Conservation (phyloP, 2,113 vertebrate genomes). For the Eurystomus gularis region DNA sequence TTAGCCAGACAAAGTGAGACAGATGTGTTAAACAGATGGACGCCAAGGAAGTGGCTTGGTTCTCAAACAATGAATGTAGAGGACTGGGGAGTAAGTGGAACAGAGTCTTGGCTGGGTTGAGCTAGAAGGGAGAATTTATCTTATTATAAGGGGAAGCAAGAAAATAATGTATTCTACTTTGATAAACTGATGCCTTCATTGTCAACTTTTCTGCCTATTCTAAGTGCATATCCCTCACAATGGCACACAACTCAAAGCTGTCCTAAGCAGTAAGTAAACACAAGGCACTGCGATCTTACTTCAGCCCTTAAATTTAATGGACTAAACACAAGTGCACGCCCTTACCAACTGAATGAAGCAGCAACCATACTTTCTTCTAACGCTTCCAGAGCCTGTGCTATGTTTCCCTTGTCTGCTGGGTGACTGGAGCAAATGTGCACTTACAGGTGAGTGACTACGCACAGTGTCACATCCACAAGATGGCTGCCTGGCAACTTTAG, state of each 20-base stretch:
- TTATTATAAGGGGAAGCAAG: background rate
- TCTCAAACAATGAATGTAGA: background rate
- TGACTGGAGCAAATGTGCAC: background rate
- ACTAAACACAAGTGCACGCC: background rate
- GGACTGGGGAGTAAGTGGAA: background rate
- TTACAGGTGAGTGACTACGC: background rate
- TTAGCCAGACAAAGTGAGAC: background rate
- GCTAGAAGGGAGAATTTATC: background rate
- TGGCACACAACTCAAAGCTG: background rate
- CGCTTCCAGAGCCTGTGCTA: background rate
- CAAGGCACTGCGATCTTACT: background rate
- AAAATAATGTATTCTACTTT: background rate
- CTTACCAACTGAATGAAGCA: background rate
- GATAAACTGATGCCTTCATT: background rate
- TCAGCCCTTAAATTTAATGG: background rate
- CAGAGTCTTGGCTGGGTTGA: background rate
- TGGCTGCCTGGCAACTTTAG: background rate
- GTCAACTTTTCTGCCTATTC: background rate
- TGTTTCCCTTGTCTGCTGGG: background rate
- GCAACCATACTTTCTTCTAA: background rate
- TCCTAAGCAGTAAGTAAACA: background rate
- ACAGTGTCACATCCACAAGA: background rate
- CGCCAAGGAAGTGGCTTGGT: background rate
- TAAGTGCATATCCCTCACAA: background rate
- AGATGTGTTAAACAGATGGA: slow-evolving; percentile 25